These are phyloP conservation scores for Eremophila alpestris DNA, from an alignment of 2,797 vertebrate genomes.

Conservation along the genomic window DNA sequence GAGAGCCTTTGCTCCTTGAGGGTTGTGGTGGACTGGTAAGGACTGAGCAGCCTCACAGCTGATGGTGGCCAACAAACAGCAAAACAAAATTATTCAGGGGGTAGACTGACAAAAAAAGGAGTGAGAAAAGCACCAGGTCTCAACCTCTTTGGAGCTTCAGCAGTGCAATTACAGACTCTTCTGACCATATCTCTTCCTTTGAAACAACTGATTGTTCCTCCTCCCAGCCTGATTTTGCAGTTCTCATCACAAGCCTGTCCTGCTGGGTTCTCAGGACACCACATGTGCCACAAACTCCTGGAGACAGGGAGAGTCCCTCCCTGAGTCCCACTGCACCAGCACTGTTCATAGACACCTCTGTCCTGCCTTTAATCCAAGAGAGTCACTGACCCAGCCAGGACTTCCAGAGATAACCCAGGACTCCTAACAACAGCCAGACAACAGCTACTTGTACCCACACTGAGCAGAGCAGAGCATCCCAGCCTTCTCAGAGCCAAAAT, in stretches of 20 bases:
- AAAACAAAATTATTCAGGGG: not conserved
- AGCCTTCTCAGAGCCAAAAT: not conserved
- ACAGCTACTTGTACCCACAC: rapidly evolving
- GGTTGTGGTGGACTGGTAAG: not conserved
- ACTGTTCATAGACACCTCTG: rapidly evolving
- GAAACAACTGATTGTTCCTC: not conserved
- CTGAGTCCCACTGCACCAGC: rapidly evolving
- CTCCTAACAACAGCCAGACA: not conserved
- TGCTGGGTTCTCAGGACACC: not conserved
- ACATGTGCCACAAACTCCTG: not conserved
- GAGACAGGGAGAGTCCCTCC: not conserved
- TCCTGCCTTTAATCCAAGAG: not conserved
- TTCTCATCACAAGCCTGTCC: not conserved
- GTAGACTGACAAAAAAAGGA: not conserved
- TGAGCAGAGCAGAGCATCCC: not conserved
- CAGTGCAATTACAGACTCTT: not conserved
- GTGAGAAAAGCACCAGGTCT: not conserved
- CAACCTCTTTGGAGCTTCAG: not conserved
- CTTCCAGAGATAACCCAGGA: not conserved
- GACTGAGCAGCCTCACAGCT: not conserved
- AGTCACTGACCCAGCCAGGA: not conserved
- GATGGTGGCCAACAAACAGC: not conserved
- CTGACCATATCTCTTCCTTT: not conserved
- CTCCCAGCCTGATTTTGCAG: not conserved
- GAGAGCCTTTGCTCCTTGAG: not conserved